Evolutionary conservation across 2,888 invertebrate genomes (phyloP).

Genomic region (Noctua fimbriata): DNA sequence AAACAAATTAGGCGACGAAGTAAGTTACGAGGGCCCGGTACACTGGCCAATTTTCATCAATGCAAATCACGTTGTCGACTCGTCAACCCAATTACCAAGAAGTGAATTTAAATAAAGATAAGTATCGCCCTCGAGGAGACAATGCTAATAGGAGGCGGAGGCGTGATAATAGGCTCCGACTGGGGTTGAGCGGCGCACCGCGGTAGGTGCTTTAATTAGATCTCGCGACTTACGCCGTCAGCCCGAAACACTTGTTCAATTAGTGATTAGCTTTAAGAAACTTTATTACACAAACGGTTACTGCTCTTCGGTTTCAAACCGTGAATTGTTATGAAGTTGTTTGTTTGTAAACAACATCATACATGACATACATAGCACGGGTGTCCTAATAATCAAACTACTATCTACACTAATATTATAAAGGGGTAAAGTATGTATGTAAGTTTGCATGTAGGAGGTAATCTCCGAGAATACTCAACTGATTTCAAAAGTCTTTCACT

Average conservation of each 20-base stretch:
- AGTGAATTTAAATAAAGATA: constrained; percentile 91
- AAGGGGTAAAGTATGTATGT: not conserved
- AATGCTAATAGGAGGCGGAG: constrained; percentile 90
- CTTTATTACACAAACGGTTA: constrained; percentile 79
- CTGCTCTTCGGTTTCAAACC: constrained; percentile 25
- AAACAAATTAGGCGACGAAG: constrained; percentile 85
- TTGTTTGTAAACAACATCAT: constrained; percentile 33
- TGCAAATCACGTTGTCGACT: constrained; percentile 91
- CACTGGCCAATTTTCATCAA: constrained; percentile 89
- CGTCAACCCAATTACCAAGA: constrained; percentile 91
- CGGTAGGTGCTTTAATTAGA: constrained; percentile 90
- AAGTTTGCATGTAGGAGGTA: not conserved
- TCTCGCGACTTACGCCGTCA: constrained; percentile 87
- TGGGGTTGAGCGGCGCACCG: constrained; percentile 80
- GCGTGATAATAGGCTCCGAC: constrained; percentile 89
- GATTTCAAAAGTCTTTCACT: not conserved
- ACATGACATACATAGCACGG: not conserved
- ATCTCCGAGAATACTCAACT: not conserved
- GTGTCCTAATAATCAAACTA: not conserved
- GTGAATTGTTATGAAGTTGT: constrained; percentile 25
- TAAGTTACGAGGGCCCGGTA: constrained; percentile 82
- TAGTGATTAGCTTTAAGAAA: constrained; percentile 86
- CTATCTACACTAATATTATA: not conserved
- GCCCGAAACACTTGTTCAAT: constrained; percentile 89
- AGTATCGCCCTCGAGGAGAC: constrained; percentile 90